Percentiles rank a stretch among this genome's conserved stretches.
Conservation (phyloP, 2,113 vertebrate genomes). For the Atherinomorus stipes region DNA sequence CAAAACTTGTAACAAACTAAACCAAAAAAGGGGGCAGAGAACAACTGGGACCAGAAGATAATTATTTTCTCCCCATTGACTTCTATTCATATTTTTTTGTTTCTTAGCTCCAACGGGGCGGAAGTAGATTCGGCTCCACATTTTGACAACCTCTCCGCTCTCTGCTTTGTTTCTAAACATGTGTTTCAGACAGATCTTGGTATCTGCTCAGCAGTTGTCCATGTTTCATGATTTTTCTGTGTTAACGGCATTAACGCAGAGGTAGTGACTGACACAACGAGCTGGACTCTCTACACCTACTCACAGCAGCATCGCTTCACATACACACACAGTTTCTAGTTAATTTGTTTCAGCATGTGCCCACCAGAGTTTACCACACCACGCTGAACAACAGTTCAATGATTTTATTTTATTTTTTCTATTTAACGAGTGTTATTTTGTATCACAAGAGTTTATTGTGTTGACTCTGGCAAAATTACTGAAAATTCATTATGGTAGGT, state of each 20-base stretch:
- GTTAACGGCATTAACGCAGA: not conserved
- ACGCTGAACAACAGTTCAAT: no score
- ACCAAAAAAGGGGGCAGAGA: no score
- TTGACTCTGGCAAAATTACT: slow-evolving; percentile 30
- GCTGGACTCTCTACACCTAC: not conserved
- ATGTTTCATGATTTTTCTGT: slow-evolving; percentile 2
- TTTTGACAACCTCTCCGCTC: not conserved
- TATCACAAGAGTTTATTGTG: slow-evolving; percentile 4
- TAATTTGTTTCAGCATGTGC: slow-evolving; percentile 13
- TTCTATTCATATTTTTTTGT: no score
- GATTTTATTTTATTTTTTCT: slow-evolving; percentile 2
- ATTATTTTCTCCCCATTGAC: no score
- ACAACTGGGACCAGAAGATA: no score
- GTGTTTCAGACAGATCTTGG: slow-evolving; percentile 3
- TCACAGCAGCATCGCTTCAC: not conserved
- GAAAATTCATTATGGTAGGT: slow-evolving; percentile 40
- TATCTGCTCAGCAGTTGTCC: slow-evolving; percentile 4
- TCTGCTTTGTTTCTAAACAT: slow-evolving; percentile 9
- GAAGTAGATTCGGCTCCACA: no score
- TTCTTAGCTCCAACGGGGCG: no score
- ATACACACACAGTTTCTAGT: slow-evolving; percentile 13
- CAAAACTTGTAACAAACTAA: no score
- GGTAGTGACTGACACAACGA: not conserved
- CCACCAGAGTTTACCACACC: slow-evolving; percentile 13
- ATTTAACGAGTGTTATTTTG: slow-evolving; percentile 41